Evolutionary conservation across 2,113 vertebrate species (phyloP), one percentile per base, ranked within the genome.

Genomic region (Acanthisitta chloris): DNA sequence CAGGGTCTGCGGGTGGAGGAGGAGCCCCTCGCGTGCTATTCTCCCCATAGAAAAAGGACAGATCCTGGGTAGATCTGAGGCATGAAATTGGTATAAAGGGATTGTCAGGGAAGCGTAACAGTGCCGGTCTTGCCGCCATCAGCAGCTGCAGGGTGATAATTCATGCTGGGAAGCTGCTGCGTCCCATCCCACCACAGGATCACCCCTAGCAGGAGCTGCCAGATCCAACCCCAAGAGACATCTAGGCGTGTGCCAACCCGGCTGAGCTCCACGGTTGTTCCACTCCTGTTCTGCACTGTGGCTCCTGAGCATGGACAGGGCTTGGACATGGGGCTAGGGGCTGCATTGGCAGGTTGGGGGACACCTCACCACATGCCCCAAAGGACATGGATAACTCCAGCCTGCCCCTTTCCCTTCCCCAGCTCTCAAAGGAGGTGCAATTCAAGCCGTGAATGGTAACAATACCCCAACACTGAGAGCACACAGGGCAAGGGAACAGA

Each of bases 31-130:
- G 5, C 14, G 3, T 92, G 54, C 92, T 64, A 34, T 85, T 87
- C 66, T 87, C 33, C 89, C 46, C 65, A 42, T 17, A 91, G 89
- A 71, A 79, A 92, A 95, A 89, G 81, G 72, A 51, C 88, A 94
- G 42, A 62, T 45, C 83, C 40, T 74, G 86, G 66, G 74, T 86
- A 92, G 76, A 89, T 82, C 79, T 84, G 24, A 92, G 67, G 84
- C 81, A 95, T 86, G 86, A 94, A 93, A 88, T 69, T n/a, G 45
- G 54, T 33, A 69, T 76, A 89, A 94, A 87, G 89, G 59, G 82
- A 73, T 82, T 92, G 84, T 76, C 92, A 79, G 73, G 66, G 66
- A 87, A 78, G 86, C 3, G 0, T 80, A 83, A 74, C 36, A 0
- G 28, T 59, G 67, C 72, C 1, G 3, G 16, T 38, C 66, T 48